phyloP scores from a whole-genome alignment of 2,113 vertebrate genomes.

The Hippopotamus amphibius region DNA sequence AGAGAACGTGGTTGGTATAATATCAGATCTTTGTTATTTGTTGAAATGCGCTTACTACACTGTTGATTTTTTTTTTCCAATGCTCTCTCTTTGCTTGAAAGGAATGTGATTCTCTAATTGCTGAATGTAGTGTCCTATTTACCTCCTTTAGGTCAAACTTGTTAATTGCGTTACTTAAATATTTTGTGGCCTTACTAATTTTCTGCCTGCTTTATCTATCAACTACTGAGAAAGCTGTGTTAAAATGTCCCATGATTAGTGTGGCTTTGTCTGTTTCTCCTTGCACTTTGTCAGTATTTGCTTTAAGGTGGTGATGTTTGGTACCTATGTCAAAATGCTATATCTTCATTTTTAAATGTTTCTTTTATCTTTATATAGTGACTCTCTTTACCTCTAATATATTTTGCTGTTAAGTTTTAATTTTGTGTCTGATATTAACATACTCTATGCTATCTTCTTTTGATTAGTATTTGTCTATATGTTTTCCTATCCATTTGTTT shows the following conservation, averaged over 20 bases:
- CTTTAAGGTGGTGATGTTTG: not conserved
- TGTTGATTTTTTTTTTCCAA: not conserved
- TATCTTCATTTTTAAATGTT: conserved; percentile 15
- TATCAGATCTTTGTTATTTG: not conserved
- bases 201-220: not conserved
- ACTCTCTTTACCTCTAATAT: not conserved
- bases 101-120: not conserved
- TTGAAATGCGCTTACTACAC: not conserved
- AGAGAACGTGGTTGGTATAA: not conserved
- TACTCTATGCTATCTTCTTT: not conserved
- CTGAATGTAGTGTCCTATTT: not conserved
- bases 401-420: not conserved
- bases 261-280: not conserved
- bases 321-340: not conserved
- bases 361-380: not conserved
- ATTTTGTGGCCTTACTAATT: not conserved
- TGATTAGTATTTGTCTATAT: not conserved
- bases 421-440: not conserved
- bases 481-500: not conserved
- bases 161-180: not conserved
- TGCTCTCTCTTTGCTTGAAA: not conserved
- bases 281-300: not conserved
- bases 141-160: not conserved
- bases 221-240: not conserved
- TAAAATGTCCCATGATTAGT: not conserved